Percentiles rank a stretch among this genome's conserved stretches.
phyloP scores from a whole-genome alignment of 2,113 vertebrate genomes.

The Hemiscyllium ocellatum region DNA sequence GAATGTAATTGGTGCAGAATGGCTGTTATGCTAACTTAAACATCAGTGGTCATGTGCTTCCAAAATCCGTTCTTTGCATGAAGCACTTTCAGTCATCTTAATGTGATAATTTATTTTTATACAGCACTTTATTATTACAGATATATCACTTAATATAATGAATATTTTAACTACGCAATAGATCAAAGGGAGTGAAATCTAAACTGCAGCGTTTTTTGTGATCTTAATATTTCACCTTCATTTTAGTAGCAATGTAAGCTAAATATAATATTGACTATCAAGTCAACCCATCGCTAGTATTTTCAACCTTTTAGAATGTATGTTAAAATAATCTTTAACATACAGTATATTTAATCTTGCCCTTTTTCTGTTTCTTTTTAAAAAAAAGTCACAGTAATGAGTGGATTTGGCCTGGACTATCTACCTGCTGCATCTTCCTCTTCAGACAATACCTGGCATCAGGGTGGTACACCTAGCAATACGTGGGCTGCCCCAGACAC shows the following conservation, averaged over 20 bases:
- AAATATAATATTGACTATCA: background rate
- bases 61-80: background rate
- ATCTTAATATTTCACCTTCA: background rate
- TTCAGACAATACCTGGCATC: conserved; percentile 86
- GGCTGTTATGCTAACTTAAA: background rate
- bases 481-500: conserved; percentile 85
- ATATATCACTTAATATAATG: background rate
- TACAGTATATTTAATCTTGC: conserved; percentile 1
- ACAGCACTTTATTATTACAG: no score
- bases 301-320: background rate
- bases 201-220: background rate
- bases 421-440: conserved; percentile 68
- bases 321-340: background rate
- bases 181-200: background rate
- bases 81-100: background rate
- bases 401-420: conserved; percentile 88
- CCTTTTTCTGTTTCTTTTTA: conserved; percentile 36
- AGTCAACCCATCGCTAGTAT: background rate
- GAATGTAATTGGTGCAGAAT: background rate
- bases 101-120: no score
- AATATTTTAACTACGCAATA: background rate
- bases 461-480: conserved; percentile 60
- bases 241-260: background rate
- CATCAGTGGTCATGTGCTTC: background rate
- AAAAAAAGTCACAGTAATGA: conserved; percentile 56